These are phyloP conservation scores for Zelleria hepariella DNA, from an alignment of 2,888 invertebrate genomes.

Conservation along the genomic window DNA sequence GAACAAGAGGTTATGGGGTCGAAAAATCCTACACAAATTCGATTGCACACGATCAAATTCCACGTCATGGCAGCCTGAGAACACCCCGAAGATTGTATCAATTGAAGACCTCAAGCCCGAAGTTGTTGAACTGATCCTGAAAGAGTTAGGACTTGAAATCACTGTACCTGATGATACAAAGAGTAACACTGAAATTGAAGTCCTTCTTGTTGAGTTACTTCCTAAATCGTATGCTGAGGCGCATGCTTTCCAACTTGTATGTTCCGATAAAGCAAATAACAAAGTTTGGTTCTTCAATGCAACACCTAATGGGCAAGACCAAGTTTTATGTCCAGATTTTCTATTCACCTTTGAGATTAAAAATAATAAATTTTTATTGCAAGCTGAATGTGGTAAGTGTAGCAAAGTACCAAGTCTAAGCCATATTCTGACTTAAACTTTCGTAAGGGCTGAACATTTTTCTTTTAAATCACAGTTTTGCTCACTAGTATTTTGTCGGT, in stretches of 20 bases:
- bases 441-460: no score
- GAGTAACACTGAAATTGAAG: slow-evolving; percentile 19
- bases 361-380: slow-evolving; percentile 43
- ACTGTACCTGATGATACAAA: neutral
- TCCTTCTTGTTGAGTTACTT: slow-evolving; percentile 44
- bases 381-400: slow-evolving; percentile 45
- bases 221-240: slow-evolving; percentile 41
- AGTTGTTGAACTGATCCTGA: neutral
- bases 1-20: slow-evolving; percentile 78
- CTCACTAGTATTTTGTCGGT: no score
- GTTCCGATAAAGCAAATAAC: slow-evolving; percentile 45
- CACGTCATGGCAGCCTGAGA: neutral
- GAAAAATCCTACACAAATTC: slow-evolving; percentile 33
- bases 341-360: slow-evolving; percentile 54
- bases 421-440: slow-evolving; percentile 1
- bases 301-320: slow-evolving; percentile 35
- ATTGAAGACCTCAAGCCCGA: neutral
- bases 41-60: slow-evolving; percentile 15
- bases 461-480: no score
- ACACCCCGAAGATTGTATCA: neutral
- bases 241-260: slow-evolving; percentile 43
- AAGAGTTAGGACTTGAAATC: neutral
- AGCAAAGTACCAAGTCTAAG: neutral
- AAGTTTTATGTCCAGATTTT: slow-evolving; percentile 59
- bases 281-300: slow-evolving; percentile 62